phyloP scores from a whole-genome alignment of 1,140 invertebrate species.

The Drosophila ficusphila region DNA sequence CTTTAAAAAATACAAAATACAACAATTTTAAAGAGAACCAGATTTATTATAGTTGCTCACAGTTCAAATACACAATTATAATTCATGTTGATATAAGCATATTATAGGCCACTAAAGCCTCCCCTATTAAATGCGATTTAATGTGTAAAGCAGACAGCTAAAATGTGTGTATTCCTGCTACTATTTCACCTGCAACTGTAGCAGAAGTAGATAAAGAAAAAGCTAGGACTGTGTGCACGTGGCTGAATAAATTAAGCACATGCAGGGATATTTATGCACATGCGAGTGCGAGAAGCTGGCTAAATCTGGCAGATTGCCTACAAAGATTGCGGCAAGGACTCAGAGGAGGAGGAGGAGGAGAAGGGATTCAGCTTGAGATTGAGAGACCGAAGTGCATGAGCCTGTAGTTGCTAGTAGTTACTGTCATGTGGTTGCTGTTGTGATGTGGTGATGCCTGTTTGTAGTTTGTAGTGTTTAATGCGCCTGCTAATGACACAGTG shows the following conservation, averaged over 20 bases:
- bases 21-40: background rate
- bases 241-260: slow-evolving; percentile 69
- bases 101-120: background rate
- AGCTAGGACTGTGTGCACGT: slow-evolving; percentile 16
- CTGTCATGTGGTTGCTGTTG: slow-evolving; percentile 15
- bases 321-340: slow-evolving; percentile 48
- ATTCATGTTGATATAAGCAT: background rate
- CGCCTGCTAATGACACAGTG: slow-evolving; percentile 6
- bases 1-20: too few species aligned
- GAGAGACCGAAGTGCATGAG: slow-evolving; percentile 10
- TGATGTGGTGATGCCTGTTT: slow-evolving; percentile 8
- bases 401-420: slow-evolving; percentile 20
- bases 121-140: background rate
- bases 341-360: slow-evolving; percentile 5
- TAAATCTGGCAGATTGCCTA: slow-evolving; percentile 72
- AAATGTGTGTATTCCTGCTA: background rate
- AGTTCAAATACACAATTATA: background rate
- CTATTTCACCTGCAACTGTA: slow-evolving; percentile 10
- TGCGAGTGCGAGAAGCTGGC: slow-evolving; percentile 19
- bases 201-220: slow-evolving; percentile 11
- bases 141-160: background rate
- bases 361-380: too few species aligned
- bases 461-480: slow-evolving; percentile 33
- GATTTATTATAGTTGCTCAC: background rate
- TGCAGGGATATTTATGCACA: slow-evolving; percentile 34